These are phyloP conservation scores for Orchestes rusci DNA, from an alignment of 2,888 invertebrate species.

Conservation along the genomic window DNA sequence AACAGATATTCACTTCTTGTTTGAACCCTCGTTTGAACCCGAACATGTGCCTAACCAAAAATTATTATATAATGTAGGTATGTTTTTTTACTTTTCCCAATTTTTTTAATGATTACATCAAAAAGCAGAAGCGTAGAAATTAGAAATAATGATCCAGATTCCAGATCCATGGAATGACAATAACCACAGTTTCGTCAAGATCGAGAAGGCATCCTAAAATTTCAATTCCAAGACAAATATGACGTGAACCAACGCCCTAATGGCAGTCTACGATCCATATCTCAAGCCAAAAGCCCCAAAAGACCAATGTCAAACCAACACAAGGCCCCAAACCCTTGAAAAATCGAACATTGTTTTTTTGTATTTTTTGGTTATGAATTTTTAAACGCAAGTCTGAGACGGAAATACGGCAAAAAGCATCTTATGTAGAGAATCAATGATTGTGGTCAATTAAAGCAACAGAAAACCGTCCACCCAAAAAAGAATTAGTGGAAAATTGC, in stretches of 20 bases:
- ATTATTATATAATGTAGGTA: too few species aligned
- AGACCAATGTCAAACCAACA: too few species aligned
- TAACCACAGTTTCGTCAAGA: too few species aligned
- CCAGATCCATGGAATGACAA: too few species aligned
- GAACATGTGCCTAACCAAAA: too few species aligned
- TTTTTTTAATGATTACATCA: too few species aligned
- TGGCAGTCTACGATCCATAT: conserved; percentile 20
- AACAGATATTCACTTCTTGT: too few species aligned
- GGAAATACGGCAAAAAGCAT: conserved; percentile 29
- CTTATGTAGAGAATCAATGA: conserved; percentile 26
- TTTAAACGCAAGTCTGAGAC: conserved; percentile 37
- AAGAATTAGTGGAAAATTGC: conserved; percentile 27
- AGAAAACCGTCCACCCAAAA: conserved; percentile 12
- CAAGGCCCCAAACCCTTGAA: conserved; percentile 16
- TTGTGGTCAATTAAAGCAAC: conserved; percentile 10
- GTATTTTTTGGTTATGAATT: conserved; percentile 46
- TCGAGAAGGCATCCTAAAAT: too few species aligned
- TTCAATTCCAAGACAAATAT: conserved; percentile 41
- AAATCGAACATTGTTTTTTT: conserved; percentile 34
- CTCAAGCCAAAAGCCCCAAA: conserved; percentile 7
- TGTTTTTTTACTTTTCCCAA: too few species aligned
- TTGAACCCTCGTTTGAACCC: too few species aligned
- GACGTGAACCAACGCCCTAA: conserved; percentile 45
- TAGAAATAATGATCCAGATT: too few species aligned
- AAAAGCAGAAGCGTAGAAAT: too few species aligned